Conservation (phyloP, 2,888 invertebrate species). For the Geophilus truncorum region DNA sequence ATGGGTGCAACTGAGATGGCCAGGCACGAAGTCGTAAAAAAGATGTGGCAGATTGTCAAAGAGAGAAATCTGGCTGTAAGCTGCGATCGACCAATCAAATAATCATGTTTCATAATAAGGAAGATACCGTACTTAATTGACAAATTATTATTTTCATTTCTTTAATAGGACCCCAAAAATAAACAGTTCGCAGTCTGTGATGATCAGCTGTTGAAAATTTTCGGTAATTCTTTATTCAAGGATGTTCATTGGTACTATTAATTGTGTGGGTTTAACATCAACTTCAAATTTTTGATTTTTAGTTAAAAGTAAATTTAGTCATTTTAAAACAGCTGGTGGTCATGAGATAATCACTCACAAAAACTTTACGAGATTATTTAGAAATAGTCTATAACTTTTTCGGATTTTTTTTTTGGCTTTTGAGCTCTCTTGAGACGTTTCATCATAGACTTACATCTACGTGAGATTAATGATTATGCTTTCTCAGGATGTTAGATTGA, state of each 20-base stretch:
- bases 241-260: neutral
- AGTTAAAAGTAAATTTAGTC: too few relatives aligned
- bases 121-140: too few relatives aligned
- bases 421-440: too few relatives aligned
- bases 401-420: too few relatives aligned
- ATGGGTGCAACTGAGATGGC: constrained; percentile 80
- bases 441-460: too few relatives aligned
- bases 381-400: too few relatives aligned
- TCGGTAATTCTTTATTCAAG: constrained; percentile 57
- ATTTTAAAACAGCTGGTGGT: too few relatives aligned
- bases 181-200: constrained; percentile 93
- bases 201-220: constrained; percentile 78
- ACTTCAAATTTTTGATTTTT: too few relatives aligned
- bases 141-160: neutral
- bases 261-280: neutral
- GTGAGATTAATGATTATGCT: too few relatives aligned
- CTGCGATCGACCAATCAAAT: constrained; percentile 37
- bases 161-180: constrained; percentile 76
- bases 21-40: constrained; percentile 83
- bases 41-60: constrained; percentile 84
- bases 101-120: neutral
- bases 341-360: too few relatives aligned
- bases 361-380: too few relatives aligned
- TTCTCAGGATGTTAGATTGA: too few relatives aligned
- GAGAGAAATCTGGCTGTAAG: constrained; percentile 72